Percentiles rank a stretch among this genome's conserved stretches.
phyloP scores from a whole-genome alignment of 1,140 invertebrate genomes.

The Lepidurus couesii region DNA sequence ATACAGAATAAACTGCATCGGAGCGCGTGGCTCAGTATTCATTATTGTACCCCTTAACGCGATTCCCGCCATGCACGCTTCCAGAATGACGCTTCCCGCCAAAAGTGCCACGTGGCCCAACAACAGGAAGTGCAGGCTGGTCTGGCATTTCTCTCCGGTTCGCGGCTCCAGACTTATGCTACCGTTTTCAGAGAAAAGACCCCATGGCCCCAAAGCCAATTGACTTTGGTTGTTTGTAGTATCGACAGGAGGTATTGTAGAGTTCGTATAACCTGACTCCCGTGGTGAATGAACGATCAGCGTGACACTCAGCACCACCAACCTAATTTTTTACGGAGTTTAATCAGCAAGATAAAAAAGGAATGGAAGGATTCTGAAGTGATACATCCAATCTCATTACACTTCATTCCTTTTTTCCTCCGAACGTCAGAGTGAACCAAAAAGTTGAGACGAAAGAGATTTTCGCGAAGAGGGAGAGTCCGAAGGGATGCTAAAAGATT shows the following conservation, averaged over 20 bases:
- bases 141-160: constrained; percentile 39
- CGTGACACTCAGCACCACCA: neutral
- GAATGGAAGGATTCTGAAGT: neutral
- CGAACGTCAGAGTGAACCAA: neutral
- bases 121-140: constrained; percentile 59
- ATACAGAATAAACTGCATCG: constrained; percentile 79
- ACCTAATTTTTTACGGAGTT: neutral
- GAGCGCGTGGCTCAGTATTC: constrained; percentile 61
- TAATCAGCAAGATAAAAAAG: neutral
- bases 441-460: neutral
- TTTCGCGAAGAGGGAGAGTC: neutral
- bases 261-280: neutral
- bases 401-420: neutral
- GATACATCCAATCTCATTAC: neutral
- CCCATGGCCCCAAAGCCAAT: too few species aligned
- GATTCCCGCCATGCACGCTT: constrained; percentile 65
- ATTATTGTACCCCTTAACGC: constrained; percentile 77
- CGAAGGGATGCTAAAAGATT: constrained; percentile 5
- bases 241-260: constrained; percentile 43
- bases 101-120: constrained; percentile 66
- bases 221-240: constrained; percentile 53
- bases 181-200: constrained; percentile 49
- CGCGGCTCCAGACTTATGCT: neutral
- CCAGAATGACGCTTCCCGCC: constrained; percentile 59
- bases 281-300: constrained; percentile 1